A percentile compares a stretch with the other conserved stretches of the same genome.
phyloP scores from a whole-genome alignment of 53 echinoderm and acorn worm genomes.

The Luidia sarsii region DNA sequence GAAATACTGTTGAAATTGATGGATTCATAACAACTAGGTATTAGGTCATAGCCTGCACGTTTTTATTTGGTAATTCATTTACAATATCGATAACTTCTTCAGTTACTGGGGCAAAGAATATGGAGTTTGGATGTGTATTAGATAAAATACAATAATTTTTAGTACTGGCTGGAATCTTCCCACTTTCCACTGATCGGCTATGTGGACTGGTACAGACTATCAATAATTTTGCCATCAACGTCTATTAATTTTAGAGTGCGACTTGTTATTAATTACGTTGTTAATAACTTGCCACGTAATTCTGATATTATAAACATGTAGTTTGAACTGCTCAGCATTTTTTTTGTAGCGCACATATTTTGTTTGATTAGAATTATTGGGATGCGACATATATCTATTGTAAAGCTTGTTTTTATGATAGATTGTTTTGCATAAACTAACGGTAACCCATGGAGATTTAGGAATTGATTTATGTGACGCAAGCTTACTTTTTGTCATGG shows the following conservation, averaged over 20 bases:
- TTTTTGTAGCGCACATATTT: not conserved
- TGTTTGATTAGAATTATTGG: not conserved
- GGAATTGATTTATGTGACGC: not conserved
- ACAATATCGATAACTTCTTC: not conserved
- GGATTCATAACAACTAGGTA: not conserved
- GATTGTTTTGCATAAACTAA: not conserved
- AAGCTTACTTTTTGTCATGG: not conserved
- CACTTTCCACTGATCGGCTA: not conserved
- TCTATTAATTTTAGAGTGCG: not conserved
- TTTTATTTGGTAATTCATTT: not conserved
- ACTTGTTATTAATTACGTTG: not conserved
- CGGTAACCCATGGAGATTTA: not conserved
- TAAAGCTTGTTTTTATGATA: not conserved
- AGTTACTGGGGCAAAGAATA: not conserved
- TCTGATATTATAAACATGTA: not conserved
- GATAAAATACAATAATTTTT: not conserved
- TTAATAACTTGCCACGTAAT: conserved; percentile 7
- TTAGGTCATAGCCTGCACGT: not conserved
- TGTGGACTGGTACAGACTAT: not conserved
- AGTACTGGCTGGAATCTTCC: not conserved
- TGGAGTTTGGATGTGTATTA: not conserved
- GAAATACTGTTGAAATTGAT: not conserved
- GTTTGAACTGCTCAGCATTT: not conserved
- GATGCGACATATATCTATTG: not conserved
- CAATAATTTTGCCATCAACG: not conserved